Base-by-base conservation (phyloP, 2,888 invertebrate genomes). In the Volucella bombylans region DNA sequence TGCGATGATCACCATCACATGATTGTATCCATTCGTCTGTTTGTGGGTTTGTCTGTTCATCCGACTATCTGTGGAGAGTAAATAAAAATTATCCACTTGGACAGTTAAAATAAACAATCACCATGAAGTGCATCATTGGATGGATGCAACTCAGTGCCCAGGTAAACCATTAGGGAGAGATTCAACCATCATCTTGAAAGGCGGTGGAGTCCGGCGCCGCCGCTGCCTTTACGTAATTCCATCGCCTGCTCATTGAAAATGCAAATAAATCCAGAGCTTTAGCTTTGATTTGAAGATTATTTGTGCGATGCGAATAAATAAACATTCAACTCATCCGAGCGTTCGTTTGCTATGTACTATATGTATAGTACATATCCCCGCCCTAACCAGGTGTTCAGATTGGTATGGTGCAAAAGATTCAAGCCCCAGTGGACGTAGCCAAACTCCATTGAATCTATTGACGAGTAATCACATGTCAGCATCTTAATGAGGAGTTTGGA, bases 81-180 rank as follows among this genome's bases (percentile, higher is more conserved):
- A 73, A 64, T 64, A 64, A 55, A 73, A 64, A 78, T 72, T 61
- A 72, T 79, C 67, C 59, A 72, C 61, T 73, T 72, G 72, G 52
- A 61, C 52, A 45, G 59, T 15, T 43, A 59, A 65, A 65, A 52
- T 57, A 78, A 71, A 61, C 79, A 72, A 59, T 65, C 65, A 73
- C 72, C 67, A 73, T 43, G 52, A 45, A 15, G 52, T 49, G 47
- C 47, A 59, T 50, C 41, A 39, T 12, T 39, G 38, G 39, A 18
- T 57, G 57, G 12, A 43, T 41, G 10, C 41, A 45, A 59, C 38
- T 14, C 9, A 45, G n/a, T 31, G 31, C 31, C 14, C 39, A 31
- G 49, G 50, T 45, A 49, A 57, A 57, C 38, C 59, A 54, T 45
- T 8, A 23, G 11, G 14, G 8, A 31, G 9, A 14, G 15, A 11